A percentile compares a stretch with the other conserved stretches of the same genome.
Evolutionary conservation across 2,113 vertebrate genomes (phyloP).

Genomic region (Toxotes chatareus): DNA sequence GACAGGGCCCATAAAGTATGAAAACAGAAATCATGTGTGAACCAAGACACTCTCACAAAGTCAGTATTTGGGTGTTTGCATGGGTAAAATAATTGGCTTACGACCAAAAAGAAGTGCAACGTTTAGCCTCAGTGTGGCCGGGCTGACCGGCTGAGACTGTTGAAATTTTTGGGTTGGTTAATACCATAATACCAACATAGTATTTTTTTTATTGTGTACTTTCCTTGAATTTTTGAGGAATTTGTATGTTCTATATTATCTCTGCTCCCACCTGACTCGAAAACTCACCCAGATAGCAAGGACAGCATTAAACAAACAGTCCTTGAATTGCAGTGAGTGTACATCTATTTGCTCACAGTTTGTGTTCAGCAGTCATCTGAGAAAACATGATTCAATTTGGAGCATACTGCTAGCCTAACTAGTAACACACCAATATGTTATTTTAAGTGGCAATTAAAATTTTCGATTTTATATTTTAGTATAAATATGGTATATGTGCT

Average conservation of each 20-base stretch:
- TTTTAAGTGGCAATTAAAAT: neutral
- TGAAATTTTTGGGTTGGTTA: neutral
- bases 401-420: neutral
- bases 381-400: neutral
- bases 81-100: neutral
- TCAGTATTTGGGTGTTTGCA: neutral
- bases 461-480: neutral
- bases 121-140: neutral
- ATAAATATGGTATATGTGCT: neutral
- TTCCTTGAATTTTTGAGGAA: neutral
- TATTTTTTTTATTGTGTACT: neutral
- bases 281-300: neutral
- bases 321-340: neutral
- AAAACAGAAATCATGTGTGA: slow-evolving; percentile 7
- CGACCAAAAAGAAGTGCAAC: neutral
- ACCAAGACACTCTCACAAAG: neutral
- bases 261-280: neutral
- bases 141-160: neutral
- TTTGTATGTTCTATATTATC: neutral
- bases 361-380: slow-evolving; percentile 4
- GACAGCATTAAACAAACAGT: neutral
- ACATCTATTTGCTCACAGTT: neutral
- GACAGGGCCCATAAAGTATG: neutral
- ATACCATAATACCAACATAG: neutral
- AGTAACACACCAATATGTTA: neutral